phyloP scores from a whole-genome alignment of 2,113 vertebrate genomes.

The Cephalopterus ornatus region DNA sequence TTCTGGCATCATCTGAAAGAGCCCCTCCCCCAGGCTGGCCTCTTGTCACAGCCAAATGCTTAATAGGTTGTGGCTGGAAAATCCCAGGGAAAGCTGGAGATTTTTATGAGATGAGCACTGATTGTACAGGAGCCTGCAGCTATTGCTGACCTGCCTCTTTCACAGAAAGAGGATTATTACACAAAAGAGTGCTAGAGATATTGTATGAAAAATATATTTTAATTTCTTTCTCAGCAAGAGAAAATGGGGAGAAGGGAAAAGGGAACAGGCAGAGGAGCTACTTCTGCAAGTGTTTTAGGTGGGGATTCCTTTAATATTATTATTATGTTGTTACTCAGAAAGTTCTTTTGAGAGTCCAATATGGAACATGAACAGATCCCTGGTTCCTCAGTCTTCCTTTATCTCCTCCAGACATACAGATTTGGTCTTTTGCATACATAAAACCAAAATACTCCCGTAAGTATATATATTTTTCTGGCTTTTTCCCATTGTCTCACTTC shows the following conservation, averaged over 20 bases:
- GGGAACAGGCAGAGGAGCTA: neutral
- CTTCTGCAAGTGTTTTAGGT: neutral
- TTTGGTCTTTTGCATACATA: neutral
- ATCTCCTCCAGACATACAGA: neutral
- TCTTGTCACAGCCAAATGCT: slow-evolving; percentile 41
- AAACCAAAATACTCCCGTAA: neutral
- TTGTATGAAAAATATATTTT: slow-evolving; percentile 61
- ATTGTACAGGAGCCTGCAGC: slow-evolving; percentile 55
- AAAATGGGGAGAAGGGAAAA: slow-evolving; percentile 2
- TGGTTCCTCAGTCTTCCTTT: neutral
- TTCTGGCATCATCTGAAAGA: neutral
- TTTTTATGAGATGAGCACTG: slow-evolving; percentile 63
- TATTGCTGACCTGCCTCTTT: slow-evolving; percentile 66
- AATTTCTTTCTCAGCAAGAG: slow-evolving; percentile 53
- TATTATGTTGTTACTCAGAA: neutral
- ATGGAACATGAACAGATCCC: neutral
- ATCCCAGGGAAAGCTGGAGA: slow-evolving; percentile 57
- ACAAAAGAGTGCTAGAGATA: slow-evolving; percentile 61
- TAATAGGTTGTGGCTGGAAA: slow-evolving; percentile 62
- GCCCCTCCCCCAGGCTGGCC: slow-evolving; percentile 14
- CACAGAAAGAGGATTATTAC: slow-evolving; percentile 65
- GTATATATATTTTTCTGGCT: neutral
- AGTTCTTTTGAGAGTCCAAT: neutral
- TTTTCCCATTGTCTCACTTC: neutral
- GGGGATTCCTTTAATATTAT: neutral